Base-by-base conservation (phyloP, 2,888 invertebrate species). In the Gonocerus acuteangulatus region DNA sequence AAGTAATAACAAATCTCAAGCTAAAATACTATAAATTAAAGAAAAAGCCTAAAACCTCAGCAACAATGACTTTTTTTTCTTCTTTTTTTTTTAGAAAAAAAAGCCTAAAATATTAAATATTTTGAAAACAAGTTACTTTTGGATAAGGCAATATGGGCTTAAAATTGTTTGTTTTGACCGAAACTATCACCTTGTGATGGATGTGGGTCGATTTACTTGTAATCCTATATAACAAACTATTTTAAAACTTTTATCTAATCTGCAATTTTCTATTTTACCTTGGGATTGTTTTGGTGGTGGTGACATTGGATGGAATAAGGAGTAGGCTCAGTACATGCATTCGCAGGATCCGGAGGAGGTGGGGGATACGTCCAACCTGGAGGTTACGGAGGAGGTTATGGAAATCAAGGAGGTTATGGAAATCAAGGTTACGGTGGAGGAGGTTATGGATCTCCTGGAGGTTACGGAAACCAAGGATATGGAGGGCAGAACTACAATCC, bases 311-410 rank as follows among this genome's bases (percentile, higher is more conserved):
- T 54, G 22, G 39, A 11, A 7, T 39, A 54, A 54, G 54, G 54
- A 54, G 42, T 42, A 15, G 42, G 39, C 39, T 54, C 22, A 54
- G 54, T 54, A 34, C 42, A 23, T 54, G 42, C 54, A 34, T 54
- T 54, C 54, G 42, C 54, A 54, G 54, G 54, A 42, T 13, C 6
- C 15, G 42, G 39, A 42, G 22, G 16, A 2, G 42, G 23, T 42
- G 42, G 42, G 15, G 19, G 36, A 3, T 9, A n/a, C 15, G 9
- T 23, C 6, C 32, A 7, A 13, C 1, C 2, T 6, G 45, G 51
- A 34, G 34, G 36, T 19, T 16, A 22, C 6, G 48, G 48, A 39
- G 52, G 52, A 0, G 22, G 51, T 2, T 51, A 42, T 44, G 54
- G 45, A 15, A 15, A 22, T 21, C 27, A 32, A 15, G 56, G 56